Conservation (phyloP, 2,113 vertebrate species). For the Ceratotherium simum region DNA sequence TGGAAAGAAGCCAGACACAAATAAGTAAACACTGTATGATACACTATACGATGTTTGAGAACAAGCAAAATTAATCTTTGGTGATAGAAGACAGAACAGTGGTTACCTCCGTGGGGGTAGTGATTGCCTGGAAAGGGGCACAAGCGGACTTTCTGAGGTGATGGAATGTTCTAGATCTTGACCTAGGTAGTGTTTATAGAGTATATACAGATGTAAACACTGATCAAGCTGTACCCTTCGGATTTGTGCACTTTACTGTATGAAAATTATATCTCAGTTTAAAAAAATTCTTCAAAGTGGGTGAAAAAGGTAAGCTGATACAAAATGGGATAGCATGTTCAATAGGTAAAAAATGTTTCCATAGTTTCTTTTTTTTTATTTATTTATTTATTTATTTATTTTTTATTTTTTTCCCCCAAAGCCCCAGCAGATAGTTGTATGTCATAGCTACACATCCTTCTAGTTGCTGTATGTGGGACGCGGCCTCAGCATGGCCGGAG, state of each 20-base stretch:
- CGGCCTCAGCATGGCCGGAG: no score
- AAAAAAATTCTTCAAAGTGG: background rate
- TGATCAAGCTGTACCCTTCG: background rate
- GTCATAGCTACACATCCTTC: no score
- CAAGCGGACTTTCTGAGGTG: background rate
- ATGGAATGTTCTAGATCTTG: background rate
- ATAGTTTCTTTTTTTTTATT: constrained; percentile 13
- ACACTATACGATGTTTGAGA: background rate
- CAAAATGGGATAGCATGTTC: background rate
- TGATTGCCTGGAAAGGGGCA: background rate
- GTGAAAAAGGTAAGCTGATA: background rate
- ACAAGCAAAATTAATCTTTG: background rate
- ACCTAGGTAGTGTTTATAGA: background rate
- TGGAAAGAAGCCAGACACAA: background rate
- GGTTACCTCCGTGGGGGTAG: background rate
- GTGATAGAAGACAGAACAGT: background rate
- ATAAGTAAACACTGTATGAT: background rate
- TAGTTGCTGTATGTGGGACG: no score
- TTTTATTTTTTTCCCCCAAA: no score
- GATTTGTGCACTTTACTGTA: background rate
- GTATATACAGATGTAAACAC: background rate
- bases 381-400: no score
- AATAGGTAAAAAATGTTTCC: background rate
- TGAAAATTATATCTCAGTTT: background rate
- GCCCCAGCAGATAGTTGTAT: no score